These are phyloP conservation scores for Buphagus erythrorhynchus DNA, from an alignment of 2,797 vertebrate species.

Conservation along the genomic window DNA sequence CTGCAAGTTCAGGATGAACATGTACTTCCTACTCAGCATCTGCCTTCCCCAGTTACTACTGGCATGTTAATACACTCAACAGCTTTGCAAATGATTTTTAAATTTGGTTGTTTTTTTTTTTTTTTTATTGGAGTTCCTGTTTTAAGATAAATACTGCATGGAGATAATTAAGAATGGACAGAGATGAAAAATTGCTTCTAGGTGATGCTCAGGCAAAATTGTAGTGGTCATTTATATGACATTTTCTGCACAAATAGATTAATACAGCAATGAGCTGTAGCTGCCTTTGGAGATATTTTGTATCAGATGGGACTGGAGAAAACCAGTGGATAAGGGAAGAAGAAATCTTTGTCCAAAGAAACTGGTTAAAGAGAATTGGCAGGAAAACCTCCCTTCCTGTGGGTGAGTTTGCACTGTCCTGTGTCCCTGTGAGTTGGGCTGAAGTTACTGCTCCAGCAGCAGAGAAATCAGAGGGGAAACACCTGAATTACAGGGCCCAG, in stretches of 20 bases:
- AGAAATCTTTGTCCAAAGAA: neutral
- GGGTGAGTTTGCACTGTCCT: fast-evolving
- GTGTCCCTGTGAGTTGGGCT: neutral
- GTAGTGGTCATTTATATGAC: neutral
- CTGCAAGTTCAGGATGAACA: neutral
- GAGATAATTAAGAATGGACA: neutral
- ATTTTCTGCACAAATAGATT: neutral
- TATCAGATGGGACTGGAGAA: neutral
- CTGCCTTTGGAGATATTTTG: neutral
- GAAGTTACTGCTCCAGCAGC: neutral
- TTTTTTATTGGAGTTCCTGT: neutral
- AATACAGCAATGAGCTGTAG: neutral
- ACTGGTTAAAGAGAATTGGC: neutral
- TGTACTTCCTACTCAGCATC: neutral
- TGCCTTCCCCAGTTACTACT: neutral
- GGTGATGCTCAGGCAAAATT: neutral
- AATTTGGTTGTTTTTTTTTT: neutral
- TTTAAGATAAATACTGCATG: neutral
- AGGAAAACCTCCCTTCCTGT: neutral
- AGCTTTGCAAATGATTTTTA: neutral
- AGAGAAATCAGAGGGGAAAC: neutral
- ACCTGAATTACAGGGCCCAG: neutral
- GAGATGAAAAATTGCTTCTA: neutral
- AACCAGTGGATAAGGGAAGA: neutral
- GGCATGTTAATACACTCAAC: neutral